Evolutionary conservation across 2,113 vertebrate species (phyloP).

Genomic region (Sigmodon hispidus): DNA sequence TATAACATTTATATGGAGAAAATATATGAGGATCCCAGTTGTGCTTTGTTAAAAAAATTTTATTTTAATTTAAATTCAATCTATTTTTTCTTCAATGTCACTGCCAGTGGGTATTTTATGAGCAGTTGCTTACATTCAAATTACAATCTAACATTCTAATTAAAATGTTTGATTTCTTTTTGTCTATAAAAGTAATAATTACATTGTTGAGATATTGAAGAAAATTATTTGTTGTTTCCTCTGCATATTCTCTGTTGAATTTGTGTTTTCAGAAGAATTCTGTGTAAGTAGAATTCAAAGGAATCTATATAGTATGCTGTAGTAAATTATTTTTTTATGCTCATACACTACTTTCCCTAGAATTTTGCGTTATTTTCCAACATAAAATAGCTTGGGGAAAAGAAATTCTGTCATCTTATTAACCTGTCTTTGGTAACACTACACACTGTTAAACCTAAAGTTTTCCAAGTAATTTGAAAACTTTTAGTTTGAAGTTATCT

Average conservation of each 20-base stretch:
- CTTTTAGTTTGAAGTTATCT: neutral
- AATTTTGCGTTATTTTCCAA: neutral
- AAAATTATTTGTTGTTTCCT: slow-evolving; percentile 7
- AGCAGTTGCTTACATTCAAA: slow-evolving; percentile 64
- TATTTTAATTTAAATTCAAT: slow-evolving; percentile 74
- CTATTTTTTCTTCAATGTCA: slow-evolving; percentile 72
- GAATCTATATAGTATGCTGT: neutral
- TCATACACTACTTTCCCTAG: neutral
- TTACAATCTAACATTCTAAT: slow-evolving; percentile 69
- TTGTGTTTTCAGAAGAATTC: neutral
- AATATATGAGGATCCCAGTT: slow-evolving; percentile 38
- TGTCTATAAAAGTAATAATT: slow-evolving; percentile 49
- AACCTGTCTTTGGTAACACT: neutral
- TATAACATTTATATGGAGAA: slow-evolving; percentile 50
- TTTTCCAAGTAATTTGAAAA: neutral
- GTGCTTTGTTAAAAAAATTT: slow-evolving; percentile 46
- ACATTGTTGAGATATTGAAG: slow-evolving; percentile 37
- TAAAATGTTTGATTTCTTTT: slow-evolving; percentile 70
- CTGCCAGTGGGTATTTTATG: slow-evolving; percentile 52
- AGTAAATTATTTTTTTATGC: neutral
- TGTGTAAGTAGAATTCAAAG: neutral
- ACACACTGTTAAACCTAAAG: neutral
- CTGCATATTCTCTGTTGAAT: neutral
- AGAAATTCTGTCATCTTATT: neutral
- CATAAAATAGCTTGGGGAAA: neutral